These are phyloP conservation scores for Carpatolechia fugitivella DNA, from an alignment of 2,888 invertebrate species.

Conservation along the genomic window DNA sequence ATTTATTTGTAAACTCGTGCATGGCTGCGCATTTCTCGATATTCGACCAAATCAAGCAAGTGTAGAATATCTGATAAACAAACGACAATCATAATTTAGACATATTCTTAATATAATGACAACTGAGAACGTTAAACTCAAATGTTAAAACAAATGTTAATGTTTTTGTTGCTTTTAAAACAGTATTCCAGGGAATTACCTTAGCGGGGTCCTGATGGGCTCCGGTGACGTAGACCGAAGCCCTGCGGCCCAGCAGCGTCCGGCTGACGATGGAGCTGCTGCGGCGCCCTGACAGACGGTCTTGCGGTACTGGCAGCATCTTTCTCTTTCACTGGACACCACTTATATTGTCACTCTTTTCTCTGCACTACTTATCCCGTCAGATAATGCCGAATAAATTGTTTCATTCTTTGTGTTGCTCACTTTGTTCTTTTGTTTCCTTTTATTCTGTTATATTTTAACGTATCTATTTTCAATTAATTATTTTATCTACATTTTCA, in stretches of 20 bases:
- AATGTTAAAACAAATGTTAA: neutral
- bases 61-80: neutral
- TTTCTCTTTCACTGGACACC: slow-evolving; percentile 20
- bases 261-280: slow-evolving; percentile 84
- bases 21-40: too few relatives aligned
- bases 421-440: too few relatives aligned
- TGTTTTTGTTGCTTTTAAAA: too few relatives aligned
- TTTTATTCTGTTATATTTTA: neutral
- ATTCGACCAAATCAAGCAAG: neutral
- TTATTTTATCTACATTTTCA: neutral
- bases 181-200: too few relatives aligned
- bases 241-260: slow-evolving; percentile 81
- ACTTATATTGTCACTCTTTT: neutral
- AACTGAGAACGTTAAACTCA: neutral
- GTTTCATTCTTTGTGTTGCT: too few relatives aligned
- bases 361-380: neutral
- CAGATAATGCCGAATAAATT: too few relatives aligned
- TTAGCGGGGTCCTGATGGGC: slow-evolving; percentile 82
- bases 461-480: neutral
- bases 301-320: slow-evolving; percentile 77
- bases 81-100: neutral
- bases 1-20: neutral
- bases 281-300: slow-evolving; percentile 80
- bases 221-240: slow-evolving; percentile 82
- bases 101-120: neutral